Base-by-base conservation (phyloP, 2,888 invertebrate species). In the Papilio demoleus region DNA sequence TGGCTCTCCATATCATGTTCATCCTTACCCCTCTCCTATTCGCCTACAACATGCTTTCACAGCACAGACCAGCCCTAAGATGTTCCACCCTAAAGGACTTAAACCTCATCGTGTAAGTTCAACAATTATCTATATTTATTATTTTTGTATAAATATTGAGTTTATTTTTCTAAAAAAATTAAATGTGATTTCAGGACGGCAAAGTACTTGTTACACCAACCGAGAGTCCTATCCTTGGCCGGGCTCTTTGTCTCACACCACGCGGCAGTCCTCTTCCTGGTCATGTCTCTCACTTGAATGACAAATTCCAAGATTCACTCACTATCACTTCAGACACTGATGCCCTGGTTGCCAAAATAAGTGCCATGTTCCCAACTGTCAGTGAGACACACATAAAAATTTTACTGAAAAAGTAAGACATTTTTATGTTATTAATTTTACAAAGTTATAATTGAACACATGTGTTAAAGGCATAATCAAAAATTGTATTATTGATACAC, bases 351-450 rank as follows among this genome's bases (percentile, higher is more conserved):
- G 93, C 95, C 47, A 97, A 96, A 87, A 96, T 97, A 76, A 95
- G 96, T 78, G 95, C 96, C 58, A 96, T 97, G 95, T 98, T 98
- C 84, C 98, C 98, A 2, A 98, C 98, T 8, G 98, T 97, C 65
- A 95, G 96, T 70, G 97, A 98, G 80, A 96, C 96, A 31, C 97
- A 97, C 82, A 97, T 98, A 81, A 95, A 96, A 78, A 94, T 97
- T 75, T 93, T 98, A 74, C 88, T 98, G 65, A 97, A 97, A 87
- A 97, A 97, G 98, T 98, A 94, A 96, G 96, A 94, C 19, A 14
- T 4, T 38, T 38, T 36, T 59, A n/a, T 38, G 2, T 14, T 11
- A 14, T 12, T 17, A 34, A 34, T 34, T 58, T 38, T 2, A n/a
- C n/a, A n/a, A 42, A 19, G 1, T 17, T 17, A 8, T n/a, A 42